These are phyloP conservation scores for Drosophila oshimai DNA, from an alignment of 1,140 invertebrate species.

Conservation along the genomic window DNA sequence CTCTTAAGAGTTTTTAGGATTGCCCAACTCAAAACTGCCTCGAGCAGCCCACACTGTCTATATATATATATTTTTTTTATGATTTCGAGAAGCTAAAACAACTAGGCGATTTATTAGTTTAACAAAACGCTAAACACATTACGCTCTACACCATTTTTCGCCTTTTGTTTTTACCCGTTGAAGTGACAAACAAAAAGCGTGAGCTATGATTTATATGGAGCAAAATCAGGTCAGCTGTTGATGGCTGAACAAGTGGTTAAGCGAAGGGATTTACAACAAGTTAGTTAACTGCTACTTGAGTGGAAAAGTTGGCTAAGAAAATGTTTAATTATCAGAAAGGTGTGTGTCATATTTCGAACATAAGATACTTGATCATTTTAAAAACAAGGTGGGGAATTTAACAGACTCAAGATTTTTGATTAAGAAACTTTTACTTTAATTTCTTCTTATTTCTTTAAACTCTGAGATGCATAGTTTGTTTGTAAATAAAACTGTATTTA, in stretches of 20 bases:
- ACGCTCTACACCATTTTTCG: not conserved
- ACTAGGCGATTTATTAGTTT: slow-evolving; percentile 36
- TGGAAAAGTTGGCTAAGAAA: not conserved
- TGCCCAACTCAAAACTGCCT: slow-evolving; percentile 1
- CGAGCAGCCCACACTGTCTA: not conserved
- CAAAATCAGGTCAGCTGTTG: slow-evolving; percentile 36
- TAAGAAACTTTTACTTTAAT: too few species aligned
- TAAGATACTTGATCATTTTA: too few species aligned
- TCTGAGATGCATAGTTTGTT: too few species aligned
- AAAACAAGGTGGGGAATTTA: too few species aligned
- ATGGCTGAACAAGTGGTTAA: not conserved
- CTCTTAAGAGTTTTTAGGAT: slow-evolving; percentile 1
- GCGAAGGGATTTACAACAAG: not conserved
- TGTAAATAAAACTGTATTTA: too few species aligned
- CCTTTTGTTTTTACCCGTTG: slow-evolving; percentile 12
- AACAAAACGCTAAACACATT: slow-evolving; percentile 42
- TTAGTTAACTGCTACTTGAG: not conserved
- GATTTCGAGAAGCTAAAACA: slow-evolving; percentile 1
- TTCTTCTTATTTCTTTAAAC: too few species aligned
- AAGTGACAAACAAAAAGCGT: slow-evolving; percentile 42
- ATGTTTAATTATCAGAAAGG: not conserved
- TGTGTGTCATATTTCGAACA: too few species aligned
- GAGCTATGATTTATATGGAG: slow-evolving; percentile 40
- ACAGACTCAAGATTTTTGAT: not conserved
- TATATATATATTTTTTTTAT: not conserved